Evolutionary conservation across 1,140 invertebrate genomes (phyloP).

Genomic region (Eumaeus atala): DNA sequence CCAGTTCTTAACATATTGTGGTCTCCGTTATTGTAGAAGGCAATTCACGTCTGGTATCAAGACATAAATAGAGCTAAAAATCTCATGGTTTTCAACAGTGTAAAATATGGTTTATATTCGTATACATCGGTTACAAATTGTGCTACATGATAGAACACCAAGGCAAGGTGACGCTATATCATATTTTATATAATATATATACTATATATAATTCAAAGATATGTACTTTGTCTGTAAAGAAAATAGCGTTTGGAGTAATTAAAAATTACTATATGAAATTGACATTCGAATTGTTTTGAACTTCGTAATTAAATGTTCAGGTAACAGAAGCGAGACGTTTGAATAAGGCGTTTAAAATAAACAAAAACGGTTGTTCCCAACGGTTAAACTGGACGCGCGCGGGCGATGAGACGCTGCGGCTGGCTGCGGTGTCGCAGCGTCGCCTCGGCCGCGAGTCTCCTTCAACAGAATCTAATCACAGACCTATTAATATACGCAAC

Average conservation of each 20-base stretch:
- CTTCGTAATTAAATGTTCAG: slow-evolving; percentile 38
- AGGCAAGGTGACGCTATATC: slow-evolving; percentile 67
- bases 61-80: slow-evolving; percentile 69
- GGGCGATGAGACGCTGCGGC: slow-evolving; percentile 5
- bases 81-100: slow-evolving; percentile 67
- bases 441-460: slow-evolving; percentile 17
- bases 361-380: slow-evolving; percentile 29
- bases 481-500: slow-evolving; percentile 50
- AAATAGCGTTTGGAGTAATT: slow-evolving; percentile 50
- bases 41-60: slow-evolving; percentile 54
- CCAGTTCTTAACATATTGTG: slow-evolving; percentile 9
- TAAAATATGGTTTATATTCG: slow-evolving; percentile 71
- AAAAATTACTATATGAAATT: slow-evolving; percentile 46
- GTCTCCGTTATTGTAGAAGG: slow-evolving; percentile 46
- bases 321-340: slow-evolving; percentile 34
- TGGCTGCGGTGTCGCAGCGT: slow-evolving; percentile 9
- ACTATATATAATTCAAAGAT: slow-evolving; percentile 60
- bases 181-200: slow-evolving; percentile 46
- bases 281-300: slow-evolving; percentile 60
- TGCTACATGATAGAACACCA: slow-evolving; percentile 70
- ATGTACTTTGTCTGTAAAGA: slow-evolving; percentile 69
- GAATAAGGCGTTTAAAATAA: slow-evolving; percentile 21
- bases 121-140: slow-evolving; percentile 73
- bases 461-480: slow-evolving; percentile 27
- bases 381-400: slow-evolving; percentile 16